Evolutionary conservation across 2,113 vertebrate genomes (phyloP), one percentile per base, ranked within the genome.

Genomic region (Plecturocebus donacophilus): DNA sequence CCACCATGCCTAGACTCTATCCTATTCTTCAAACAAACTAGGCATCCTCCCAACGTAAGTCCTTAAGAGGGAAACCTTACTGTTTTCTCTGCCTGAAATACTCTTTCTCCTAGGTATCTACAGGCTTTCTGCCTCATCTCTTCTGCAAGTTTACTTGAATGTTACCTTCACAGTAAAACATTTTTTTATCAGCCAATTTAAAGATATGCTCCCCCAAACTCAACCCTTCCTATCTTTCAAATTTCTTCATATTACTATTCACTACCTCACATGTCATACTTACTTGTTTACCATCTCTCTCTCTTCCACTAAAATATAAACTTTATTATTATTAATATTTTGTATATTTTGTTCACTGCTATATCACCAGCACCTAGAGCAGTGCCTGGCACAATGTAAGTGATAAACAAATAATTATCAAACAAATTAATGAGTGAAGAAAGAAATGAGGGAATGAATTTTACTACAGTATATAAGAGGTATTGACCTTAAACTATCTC

Each of bases 11-110:
- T 13, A 64, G 27, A 14, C 14, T 73, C 61, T 30, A 68, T 95
- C 40, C 58, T 68, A 5, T 61, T 96, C 70, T 87, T 95, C 89
- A 92, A 96, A 89, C 42, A 81, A 96, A 70, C 49, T n/a, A 96
- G 90, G 49, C 73, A 82, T 89, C 25, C 52, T 93, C 47, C 68
- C 71, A 95, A 89, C 35, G 86, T 35, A 86, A 73, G 30, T 30
- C 45, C 38, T 89, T 68, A 38, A 75, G 27, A 94, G 38, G 42
- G 19, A 92, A 87, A 27, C 0, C 45, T 80, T 87, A 30, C 64
- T 87, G 19, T 85, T 95, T 9, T 20, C 23, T 96, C 21, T 93
- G 52, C 52, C 35, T 82, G 12, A 35, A 90, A 71, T 0, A 20
- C 19, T 49, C 5, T 80, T 54, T 8, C 19, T 40, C 38, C 20